phyloP scores from a whole-genome alignment of 2,888 invertebrate genomes.

The Andrena dorsata region DNA sequence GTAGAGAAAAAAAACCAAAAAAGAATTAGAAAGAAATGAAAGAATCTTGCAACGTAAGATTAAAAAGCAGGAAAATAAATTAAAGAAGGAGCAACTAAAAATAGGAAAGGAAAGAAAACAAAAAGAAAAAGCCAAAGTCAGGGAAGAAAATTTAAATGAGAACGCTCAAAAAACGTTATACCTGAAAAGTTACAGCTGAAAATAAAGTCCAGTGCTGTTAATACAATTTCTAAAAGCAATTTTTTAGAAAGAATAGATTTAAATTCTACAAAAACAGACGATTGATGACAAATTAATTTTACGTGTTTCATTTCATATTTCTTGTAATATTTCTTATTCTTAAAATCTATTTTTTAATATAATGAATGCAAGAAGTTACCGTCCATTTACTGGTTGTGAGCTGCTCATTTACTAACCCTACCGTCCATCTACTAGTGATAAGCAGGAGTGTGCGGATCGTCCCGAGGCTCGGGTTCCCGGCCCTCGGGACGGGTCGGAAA shows the following conservation, averaged over 20 bases:
- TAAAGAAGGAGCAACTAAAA: too few species aligned
- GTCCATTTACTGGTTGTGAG: too few species aligned
- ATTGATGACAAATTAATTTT: background rate
- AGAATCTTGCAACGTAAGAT: too few species aligned
- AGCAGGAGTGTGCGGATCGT: too few species aligned
- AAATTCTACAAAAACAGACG: too few species aligned
- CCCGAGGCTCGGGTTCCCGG: too few species aligned
- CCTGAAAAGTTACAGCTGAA: background rate
- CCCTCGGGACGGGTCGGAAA: too few species aligned
- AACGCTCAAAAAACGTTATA: background rate
- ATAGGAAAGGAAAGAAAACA: background rate
- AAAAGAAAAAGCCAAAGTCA: background rate
- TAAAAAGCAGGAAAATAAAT: too few species aligned
- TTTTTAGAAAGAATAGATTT: too few species aligned
- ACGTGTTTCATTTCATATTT: background rate
- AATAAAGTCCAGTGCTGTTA: background rate
- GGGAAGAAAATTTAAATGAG: background rate
- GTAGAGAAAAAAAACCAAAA: background rate
- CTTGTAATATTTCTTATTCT: background rate
- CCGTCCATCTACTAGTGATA: background rate
- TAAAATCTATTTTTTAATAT: background rate
- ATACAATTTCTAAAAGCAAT: background rate
- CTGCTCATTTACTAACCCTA: background rate
- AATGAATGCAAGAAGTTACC: background rate
- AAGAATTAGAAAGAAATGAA: too few species aligned